Percentiles rank a stretch among this genome's conserved stretches.
Evolutionary conservation across 2,888 invertebrate species (phyloP).

Genomic region (Lasiommata megera): DNA sequence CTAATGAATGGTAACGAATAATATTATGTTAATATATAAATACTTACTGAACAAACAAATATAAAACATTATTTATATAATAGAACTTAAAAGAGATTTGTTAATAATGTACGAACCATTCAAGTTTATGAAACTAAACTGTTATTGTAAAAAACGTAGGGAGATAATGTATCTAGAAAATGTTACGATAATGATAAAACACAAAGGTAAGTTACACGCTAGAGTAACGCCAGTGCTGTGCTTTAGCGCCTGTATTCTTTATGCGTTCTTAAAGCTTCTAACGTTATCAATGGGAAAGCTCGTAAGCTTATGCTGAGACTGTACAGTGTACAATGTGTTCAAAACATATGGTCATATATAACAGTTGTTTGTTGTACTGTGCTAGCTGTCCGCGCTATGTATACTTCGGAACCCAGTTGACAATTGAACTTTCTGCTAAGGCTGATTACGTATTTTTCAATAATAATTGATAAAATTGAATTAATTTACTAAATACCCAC

Average conservation of each 20-base stretch:
- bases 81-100: too few species aligned
- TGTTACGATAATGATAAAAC: background rate
- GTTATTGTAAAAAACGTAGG: background rate
- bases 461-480: too few species aligned
- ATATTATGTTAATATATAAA: too few species aligned
- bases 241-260: background rate
- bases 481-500: too few species aligned
- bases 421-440: background rate
- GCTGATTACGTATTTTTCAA: too few species aligned
- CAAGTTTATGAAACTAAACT: too few species aligned
- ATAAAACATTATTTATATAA: too few species aligned
- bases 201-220: conserved; percentile 7
- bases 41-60: too few species aligned
- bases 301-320: background rate
- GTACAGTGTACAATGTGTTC: background rate
- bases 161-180: background rate
- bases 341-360: background rate
- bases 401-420: conserved; percentile 1
- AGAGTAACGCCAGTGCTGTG: background rate
- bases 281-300: background rate
- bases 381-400: background rate
- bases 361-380: background rate
- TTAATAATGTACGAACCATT: too few species aligned
- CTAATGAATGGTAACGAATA: too few species aligned
- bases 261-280: background rate